phyloP scores from a whole-genome alignment of 2,113 vertebrate genomes.

The Cyrtonyx montezumae region DNA sequence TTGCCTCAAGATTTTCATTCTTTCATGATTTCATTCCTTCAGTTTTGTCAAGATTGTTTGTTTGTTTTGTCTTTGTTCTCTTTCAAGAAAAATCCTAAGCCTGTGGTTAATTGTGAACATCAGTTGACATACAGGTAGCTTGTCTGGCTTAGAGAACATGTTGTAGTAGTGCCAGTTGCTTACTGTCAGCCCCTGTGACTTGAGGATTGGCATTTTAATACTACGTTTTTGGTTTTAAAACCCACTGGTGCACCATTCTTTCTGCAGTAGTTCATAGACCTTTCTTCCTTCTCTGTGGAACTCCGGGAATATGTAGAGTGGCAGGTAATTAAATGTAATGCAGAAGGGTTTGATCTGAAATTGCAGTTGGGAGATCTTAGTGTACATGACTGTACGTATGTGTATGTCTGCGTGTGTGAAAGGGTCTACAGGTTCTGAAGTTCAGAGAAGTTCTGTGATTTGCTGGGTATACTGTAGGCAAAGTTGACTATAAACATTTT shows the following conservation, averaged over 20 bases:
- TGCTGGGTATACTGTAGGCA: not conserved
- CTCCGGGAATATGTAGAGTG: not conserved
- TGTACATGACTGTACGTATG: accelerated
- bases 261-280: not conserved
- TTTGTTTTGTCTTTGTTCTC: not conserved
- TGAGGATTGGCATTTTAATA: not conserved
- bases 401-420: no score
- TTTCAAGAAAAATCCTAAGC: not conserved
- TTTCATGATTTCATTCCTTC: not conserved
- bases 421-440: not conserved
- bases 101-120: not conserved
- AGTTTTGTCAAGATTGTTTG: not conserved
- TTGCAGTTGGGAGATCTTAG: not conserved
- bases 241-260: not conserved
- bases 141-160: not conserved
- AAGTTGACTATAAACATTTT: not conserved
- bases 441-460: not conserved
- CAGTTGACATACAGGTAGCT: not conserved
- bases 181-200: not conserved
- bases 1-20: not conserved
- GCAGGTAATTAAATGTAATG: not conserved
- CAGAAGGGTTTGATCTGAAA: not conserved
- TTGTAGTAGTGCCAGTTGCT: not conserved
- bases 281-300: not conserved
- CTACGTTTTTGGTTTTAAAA: not conserved